Conservation (phyloP, 2,113 vertebrate species). For the Platysternon megacephalum region DNA sequence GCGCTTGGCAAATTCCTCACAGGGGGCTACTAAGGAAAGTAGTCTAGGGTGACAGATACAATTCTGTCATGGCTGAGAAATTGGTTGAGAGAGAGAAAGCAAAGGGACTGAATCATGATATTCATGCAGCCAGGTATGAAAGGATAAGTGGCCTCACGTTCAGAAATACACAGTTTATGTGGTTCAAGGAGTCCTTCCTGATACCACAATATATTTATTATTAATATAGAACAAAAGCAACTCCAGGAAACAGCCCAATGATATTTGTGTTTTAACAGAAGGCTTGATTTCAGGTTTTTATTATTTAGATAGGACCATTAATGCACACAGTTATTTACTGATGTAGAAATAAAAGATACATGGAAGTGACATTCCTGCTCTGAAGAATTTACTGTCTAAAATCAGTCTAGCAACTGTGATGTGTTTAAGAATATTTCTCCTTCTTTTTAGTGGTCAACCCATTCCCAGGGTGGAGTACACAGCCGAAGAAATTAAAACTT, state of each 20-base stretch:
- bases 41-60: constrained; percentile 21
- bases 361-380: not conserved
- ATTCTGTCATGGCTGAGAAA: constrained; percentile 11
- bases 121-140: not conserved
- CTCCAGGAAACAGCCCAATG: not conserved
- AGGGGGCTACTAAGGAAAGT: constrained; percentile 4
- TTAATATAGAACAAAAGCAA: not conserved
- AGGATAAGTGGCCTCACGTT: not conserved
- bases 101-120: not conserved
- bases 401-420: not conserved
- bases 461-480: constrained; percentile 94
- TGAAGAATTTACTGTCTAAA: not conserved
- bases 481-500: constrained; percentile 91
- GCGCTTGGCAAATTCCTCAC: not conserved
- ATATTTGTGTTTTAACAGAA: not conserved
- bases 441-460: constrained; percentile 87
- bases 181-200: not conserved
- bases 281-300: not conserved
- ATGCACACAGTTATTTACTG: not conserved
- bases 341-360: not conserved
- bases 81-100: constrained; percentile 22
- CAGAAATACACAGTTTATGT: not conserved
- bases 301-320: not conserved
- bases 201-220: not conserved
- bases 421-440: not conserved